phyloP scores from a whole-genome alignment of 2,797 vertebrate genomes.

The Phyllotis vaccarum region DNA sequence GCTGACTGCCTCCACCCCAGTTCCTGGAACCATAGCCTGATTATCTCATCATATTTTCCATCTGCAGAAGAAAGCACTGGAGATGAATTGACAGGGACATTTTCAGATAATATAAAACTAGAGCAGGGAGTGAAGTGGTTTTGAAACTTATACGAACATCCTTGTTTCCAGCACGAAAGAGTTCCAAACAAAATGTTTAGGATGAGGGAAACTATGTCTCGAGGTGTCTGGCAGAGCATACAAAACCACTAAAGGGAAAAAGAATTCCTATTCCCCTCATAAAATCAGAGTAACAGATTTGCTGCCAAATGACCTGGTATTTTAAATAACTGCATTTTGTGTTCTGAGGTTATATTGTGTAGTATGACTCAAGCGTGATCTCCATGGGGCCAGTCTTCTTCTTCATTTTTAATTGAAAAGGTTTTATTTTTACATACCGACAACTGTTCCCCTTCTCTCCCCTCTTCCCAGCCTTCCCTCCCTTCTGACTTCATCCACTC shows the following conservation, averaged over 20 bases:
- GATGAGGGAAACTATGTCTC: neutral
- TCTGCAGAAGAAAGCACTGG: neutral
- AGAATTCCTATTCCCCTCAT: neutral
- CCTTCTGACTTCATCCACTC: no score
- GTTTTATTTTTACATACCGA: no score
- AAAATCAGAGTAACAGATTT: neutral
- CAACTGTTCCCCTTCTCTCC: no score
- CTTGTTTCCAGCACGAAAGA: neutral
- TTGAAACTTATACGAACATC: neutral
- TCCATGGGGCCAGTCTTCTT: neutral
- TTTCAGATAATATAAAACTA: neutral
- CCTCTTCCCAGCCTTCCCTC: no score
- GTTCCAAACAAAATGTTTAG: neutral
- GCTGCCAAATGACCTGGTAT: constrained; percentile 25
- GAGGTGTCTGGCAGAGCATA: neutral
- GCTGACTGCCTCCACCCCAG: neutral
- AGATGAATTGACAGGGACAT: neutral
- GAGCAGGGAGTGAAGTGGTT: neutral
- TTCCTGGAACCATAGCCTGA: neutral
- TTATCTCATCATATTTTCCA: neutral
- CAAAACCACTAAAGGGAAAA: neutral
- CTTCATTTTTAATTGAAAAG: no score
- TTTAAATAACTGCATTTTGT: neutral
- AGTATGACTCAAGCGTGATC: neutral
- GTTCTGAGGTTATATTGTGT: neutral